Percentiles rank a stretch among this genome's conserved stretches.
phyloP scores from a whole-genome alignment of 92 coral and sea anemone species.

The Zoanthus gigantus region DNA sequence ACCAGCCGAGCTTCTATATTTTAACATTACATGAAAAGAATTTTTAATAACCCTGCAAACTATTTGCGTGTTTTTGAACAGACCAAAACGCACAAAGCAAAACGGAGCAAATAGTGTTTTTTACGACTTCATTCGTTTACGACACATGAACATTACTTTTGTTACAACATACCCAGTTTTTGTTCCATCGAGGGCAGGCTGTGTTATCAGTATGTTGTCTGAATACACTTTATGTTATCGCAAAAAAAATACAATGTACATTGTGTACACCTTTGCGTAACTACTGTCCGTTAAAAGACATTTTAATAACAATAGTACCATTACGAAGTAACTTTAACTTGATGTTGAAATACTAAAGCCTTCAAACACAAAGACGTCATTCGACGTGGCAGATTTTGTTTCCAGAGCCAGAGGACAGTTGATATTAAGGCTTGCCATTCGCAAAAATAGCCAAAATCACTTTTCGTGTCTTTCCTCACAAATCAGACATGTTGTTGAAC shows the following conservation, averaged over 20 bases:
- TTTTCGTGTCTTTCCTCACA: conserved; percentile 23
- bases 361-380: no score
- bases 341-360: no score
- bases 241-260: neutral
- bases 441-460: neutral
- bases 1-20: neutral
- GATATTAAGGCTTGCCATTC: no score
- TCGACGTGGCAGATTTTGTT: neutral
- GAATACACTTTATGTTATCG: neutral
- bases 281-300: neutral
- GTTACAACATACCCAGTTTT: neutral
- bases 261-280: neutral
- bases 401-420: no score
- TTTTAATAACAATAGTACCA: neutral
- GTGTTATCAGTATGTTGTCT: conserved; percentile 46
- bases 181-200: conserved; percentile 26
- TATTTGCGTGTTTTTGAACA: neutral
- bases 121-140: neutral
- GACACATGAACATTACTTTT: neutral
- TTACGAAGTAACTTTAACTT: no score
- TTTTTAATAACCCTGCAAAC: neutral
- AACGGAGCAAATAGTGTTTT: neutral
- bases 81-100: neutral
- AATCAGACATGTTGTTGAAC: neutral
- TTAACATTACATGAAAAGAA: neutral